Percentiles rank a stretch among this genome's conserved stretches.
These are phyloP conservation scores for Xanthorhoe designata DNA, from an alignment of 2,888 invertebrate species.

Conservation along the genomic window DNA sequence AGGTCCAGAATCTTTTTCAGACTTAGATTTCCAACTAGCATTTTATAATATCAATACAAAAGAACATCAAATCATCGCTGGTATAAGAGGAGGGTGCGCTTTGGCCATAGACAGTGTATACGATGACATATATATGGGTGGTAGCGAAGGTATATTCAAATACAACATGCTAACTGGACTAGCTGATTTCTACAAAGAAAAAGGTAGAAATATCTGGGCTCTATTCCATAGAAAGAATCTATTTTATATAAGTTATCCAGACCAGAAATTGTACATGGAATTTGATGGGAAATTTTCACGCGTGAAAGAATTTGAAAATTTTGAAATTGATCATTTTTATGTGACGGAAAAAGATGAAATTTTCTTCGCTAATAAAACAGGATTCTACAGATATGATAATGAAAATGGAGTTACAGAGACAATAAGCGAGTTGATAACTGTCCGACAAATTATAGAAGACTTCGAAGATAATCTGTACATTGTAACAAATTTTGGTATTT, in stretches of 20 bases:
- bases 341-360: slow-evolving; percentile 54
- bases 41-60: slow-evolving; percentile 57
- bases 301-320: slow-evolving; percentile 64
- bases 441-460: slow-evolving; percentile 69
- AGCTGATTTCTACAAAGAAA: slow-evolving; percentile 65
- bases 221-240: slow-evolving; percentile 62
- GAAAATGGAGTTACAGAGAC: slow-evolving; percentile 40
- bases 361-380: slow-evolving; percentile 66
- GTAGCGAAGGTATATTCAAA: slow-evolving; percentile 70
- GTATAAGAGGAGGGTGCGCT: slow-evolving; percentile 66
- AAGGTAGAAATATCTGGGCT: slow-evolving; percentile 66
- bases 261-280: slow-evolving; percentile 65
- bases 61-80: slow-evolving; percentile 60
- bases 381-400: slow-evolving; percentile 61
- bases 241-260: slow-evolving; percentile 70
- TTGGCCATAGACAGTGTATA: slow-evolving; percentile 62
- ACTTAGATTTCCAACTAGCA: slow-evolving; percentile 66
- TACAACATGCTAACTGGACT: slow-evolving; percentile 64
- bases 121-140: slow-evolving; percentile 68
- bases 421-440: slow-evolving; percentile 58
- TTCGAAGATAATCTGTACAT: slow-evolving; percentile 61
- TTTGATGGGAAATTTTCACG: slow-evolving; percentile 61
- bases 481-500: slow-evolving; percentile 65
- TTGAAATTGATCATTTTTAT: slow-evolving; percentile 67
- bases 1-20: slow-evolving; percentile 58